Evolutionary conservation across 1,140 invertebrate genomes (phyloP), one percentile per base, ranked within the genome.

Genomic region (Sycophaga agraensis): DNA sequence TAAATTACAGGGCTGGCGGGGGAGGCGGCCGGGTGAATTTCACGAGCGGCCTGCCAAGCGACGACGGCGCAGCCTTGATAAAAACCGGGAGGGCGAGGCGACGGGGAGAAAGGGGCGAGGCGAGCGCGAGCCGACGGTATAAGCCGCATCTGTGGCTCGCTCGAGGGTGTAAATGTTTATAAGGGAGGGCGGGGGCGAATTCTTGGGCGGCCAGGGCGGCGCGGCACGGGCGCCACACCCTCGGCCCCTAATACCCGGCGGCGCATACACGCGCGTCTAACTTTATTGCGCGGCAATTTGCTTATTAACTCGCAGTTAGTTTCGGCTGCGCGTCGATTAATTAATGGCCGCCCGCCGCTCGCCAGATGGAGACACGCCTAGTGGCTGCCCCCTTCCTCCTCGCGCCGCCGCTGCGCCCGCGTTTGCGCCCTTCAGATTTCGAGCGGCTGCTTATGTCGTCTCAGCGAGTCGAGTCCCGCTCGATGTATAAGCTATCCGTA

Each of bases 271-370:
- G 12, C 35, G 2, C 14, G 37, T 21, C 51, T 19, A 69, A 74
- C 70, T 77, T 77, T 77, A 77, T 77, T 72, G 72, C 74, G 64
- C 68, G 67, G 69, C 75, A 76, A 77, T 77, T 77, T 76, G 73
- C 74, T 77, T 77, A 77, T 77, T 77, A 77, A 77, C 73, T 76
- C 68, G 72, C 72, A 75, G 71, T 77, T 76, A 76, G 73, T 71
- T 65, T 73, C 68, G 67, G 65, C 65, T 73, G 70, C 65, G 69
- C 69, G 73, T 72, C 73, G 65, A 77, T 76, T 77, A 77, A 77
- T 76, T 77, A 77, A 77, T 74, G 62, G 69, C 42, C 67, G 68
- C 57, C 65, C 64, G 35, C 58, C 64, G 53, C 70, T 71, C 67
- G 72, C 74, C 74, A 77, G 75, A 77, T 76, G 75, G 66, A 75